Conservation (phyloP, 2,113 vertebrate genomes). For the Prionailurus viverrinus region DNA sequence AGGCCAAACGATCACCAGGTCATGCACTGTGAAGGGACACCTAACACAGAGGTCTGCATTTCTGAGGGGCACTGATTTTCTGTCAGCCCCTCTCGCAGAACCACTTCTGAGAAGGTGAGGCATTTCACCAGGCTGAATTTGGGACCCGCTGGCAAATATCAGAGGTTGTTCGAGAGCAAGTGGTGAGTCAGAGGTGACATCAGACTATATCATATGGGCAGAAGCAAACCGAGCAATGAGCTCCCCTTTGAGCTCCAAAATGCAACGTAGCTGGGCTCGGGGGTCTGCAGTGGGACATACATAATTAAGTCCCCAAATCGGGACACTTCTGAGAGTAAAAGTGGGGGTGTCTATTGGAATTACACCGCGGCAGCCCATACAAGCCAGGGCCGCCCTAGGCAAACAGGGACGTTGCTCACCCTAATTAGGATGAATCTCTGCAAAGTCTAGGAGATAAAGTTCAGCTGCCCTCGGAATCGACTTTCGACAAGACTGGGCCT, state of each 20-base stretch:
- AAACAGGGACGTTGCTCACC: background rate
- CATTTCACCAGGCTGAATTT: background rate
- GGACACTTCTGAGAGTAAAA: background rate
- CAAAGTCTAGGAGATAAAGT: background rate
- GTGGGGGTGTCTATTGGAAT: background rate
- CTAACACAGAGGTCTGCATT: background rate
- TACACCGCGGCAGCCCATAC: background rate
- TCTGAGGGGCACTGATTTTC: background rate
- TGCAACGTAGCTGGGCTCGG: background rate
- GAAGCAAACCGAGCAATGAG: background rate
- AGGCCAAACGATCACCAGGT: background rate
- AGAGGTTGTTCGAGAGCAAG: conserved; percentile 49
- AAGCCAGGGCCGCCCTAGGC: background rate
- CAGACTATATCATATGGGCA: background rate
- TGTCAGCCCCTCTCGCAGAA: background rate
- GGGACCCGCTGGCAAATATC: conserved; percentile 53
- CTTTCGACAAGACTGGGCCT: background rate
- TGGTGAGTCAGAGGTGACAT: conserved; percentile 58
- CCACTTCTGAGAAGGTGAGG: conserved; percentile 44
- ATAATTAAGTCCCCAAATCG: background rate
- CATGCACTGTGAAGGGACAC: background rate
- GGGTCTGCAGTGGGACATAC: background rate
- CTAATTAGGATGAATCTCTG: background rate
- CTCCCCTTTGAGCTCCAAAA: conserved; percentile 39
- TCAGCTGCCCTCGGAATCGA: background rate